A percentile compares a stretch with the other conserved stretches of the same genome.
phyloP scores from a whole-genome alignment of 2,888 invertebrate species.

The Troglohyphantes excavatus region DNA sequence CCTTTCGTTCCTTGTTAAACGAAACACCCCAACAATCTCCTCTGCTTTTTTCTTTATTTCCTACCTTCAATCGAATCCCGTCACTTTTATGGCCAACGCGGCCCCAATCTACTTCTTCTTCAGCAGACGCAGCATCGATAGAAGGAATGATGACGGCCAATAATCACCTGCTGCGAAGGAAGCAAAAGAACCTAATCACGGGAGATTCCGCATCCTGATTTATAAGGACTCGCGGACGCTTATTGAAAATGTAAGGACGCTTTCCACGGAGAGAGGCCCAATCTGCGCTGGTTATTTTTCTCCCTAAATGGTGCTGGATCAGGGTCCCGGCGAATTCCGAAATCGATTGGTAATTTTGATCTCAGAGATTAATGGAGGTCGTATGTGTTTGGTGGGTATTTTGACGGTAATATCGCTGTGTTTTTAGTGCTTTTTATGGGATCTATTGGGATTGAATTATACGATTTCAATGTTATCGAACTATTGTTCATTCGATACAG shows the following conservation, averaged over 20 bases:
- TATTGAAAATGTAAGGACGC: conserved; percentile 75
- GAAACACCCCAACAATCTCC: not conserved
- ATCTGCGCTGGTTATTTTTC: conserved; percentile 33
- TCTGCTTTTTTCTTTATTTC: not conserved
- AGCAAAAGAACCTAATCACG: conserved; percentile 61
- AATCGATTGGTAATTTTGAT: conserved; percentile 51
- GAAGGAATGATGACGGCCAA: conserved; percentile 65
- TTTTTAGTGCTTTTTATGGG: not conserved
- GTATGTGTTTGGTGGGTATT: conserved; percentile 9
- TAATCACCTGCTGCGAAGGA: conserved; percentile 70
- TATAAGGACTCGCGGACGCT: conserved; percentile 49
- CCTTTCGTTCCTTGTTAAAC: conserved; percentile 6
- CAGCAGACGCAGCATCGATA: too few relatives aligned
- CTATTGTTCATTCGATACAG: not conserved
- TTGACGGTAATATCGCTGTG: not conserved
- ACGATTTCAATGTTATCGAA: not conserved
- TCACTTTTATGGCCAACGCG: conserved; percentile 16
- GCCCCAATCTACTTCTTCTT: too few relatives aligned
- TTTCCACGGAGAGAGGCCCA: conserved; percentile 20
- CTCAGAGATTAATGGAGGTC: conserved; percentile 17
- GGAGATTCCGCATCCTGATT: conserved; percentile 49
- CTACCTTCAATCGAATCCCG: not conserved
- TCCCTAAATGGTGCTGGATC: not conserved
- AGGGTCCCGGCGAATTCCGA: not conserved
- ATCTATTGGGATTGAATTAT: not conserved